Evolutionary conservation across 2,797 vertebrate species (phyloP).

Genomic region (Xerus rutilus): DNA sequence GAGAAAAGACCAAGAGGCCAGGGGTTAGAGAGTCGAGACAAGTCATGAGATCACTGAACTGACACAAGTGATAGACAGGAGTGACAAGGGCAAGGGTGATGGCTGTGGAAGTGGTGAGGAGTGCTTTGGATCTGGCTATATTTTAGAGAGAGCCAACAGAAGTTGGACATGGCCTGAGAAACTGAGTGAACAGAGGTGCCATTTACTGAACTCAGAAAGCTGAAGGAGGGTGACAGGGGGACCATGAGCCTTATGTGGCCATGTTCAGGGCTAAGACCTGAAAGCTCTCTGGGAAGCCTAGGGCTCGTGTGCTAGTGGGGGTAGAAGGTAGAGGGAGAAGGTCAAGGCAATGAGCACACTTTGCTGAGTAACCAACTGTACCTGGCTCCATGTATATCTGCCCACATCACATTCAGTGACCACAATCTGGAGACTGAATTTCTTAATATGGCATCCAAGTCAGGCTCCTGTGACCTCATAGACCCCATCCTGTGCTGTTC

Average conservation of each 20-base stretch:
- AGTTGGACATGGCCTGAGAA: background rate
- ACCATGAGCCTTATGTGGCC: background rate
- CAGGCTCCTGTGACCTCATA: background rate
- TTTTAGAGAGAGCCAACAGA: background rate
- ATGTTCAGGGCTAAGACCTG: background rate
- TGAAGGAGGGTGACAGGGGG: background rate
- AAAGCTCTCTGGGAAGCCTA: background rate
- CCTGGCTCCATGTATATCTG: constrained; percentile 4
- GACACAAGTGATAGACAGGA: background rate
- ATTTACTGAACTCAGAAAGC: constrained; percentile 22
- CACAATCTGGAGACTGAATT: constrained; percentile 61
- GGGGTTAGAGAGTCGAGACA: background rate
- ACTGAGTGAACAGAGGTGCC: background rate
- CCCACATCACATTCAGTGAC: constrained; percentile 34
- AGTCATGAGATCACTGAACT: background rate
- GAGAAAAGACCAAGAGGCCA: background rate
- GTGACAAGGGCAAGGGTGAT: background rate
- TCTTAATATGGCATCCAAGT: constrained; percentile 53
- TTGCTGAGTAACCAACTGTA: constrained; percentile 55
- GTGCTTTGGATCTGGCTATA: background rate
- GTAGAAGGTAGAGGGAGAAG: background rate
- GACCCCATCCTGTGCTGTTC: background rate
- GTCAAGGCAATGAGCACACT: constrained; percentile 23
- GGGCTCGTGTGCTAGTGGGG: background rate
- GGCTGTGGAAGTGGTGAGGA: background rate